phyloP scores from a whole-genome alignment of 2,888 invertebrate genomes.

The Heliconius erato region DNA sequence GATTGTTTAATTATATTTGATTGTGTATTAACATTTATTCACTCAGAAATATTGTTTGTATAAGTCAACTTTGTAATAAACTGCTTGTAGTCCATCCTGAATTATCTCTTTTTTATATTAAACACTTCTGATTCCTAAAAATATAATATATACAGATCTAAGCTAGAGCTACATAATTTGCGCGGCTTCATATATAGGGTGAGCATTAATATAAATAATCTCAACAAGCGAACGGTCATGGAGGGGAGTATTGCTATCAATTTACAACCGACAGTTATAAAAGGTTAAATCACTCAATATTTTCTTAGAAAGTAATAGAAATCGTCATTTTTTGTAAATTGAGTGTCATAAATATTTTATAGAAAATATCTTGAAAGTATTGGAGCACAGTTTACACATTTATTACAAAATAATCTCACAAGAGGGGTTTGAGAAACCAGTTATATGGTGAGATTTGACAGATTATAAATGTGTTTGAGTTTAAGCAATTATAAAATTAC shows the following conservation, averaged over 20 bases:
- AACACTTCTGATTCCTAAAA: too few species aligned
- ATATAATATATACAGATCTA: not conserved
- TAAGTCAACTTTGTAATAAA: too few species aligned
- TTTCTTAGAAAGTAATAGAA: not conserved
- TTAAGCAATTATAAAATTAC: not conserved
- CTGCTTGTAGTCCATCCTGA: too few species aligned
- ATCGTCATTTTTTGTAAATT: not conserved
- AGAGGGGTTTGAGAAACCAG: slow-evolving; percentile 38
- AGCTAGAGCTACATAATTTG: slow-evolving; percentile 10
- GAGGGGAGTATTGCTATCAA: slow-evolving; percentile 21
- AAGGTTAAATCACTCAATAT: not conserved
- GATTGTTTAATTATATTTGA: too few species aligned
- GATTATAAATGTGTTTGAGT: slow-evolving; percentile 7
- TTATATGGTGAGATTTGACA: slow-evolving; percentile 1
- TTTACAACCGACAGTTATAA: not conserved
- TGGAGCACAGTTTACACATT: slow-evolving; percentile 48
- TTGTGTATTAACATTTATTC: too few species aligned
- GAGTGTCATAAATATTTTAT: not conserved
- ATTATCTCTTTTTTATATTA: too few species aligned
- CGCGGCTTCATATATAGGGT: not conserved
- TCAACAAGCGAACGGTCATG: slow-evolving; percentile 21
- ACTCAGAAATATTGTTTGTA: too few species aligned
- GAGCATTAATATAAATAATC: slow-evolving; percentile 21
- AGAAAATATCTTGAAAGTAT: slow-evolving; percentile 22
- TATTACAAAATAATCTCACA: slow-evolving; percentile 55